Evolutionary conservation across 1,140 invertebrate species (phyloP).

Genomic region (Lordiphosa mommai): DNA sequence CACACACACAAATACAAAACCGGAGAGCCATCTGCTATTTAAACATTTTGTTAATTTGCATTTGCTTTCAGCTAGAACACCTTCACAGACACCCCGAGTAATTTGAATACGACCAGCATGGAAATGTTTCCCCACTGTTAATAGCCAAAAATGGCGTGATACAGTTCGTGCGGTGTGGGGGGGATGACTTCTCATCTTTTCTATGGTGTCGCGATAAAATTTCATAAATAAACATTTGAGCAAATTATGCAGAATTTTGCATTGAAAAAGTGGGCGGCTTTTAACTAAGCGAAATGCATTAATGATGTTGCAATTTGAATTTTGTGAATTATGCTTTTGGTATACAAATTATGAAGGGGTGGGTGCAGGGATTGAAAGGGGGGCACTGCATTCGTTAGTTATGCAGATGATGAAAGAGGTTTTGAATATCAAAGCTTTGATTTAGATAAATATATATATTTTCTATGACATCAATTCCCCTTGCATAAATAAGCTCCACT

Average conservation of each 20-base stretch:
- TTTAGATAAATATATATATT: too few species aligned
- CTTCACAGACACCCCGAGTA: constrained; percentile 15
- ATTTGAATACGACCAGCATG: constrained; percentile 37
- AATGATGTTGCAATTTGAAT: constrained; percentile 67
- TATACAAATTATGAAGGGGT: constrained; percentile 55
- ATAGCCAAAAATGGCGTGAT: constrained; percentile 41
- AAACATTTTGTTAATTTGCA: constrained; percentile 70
- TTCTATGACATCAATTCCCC: too few species aligned
- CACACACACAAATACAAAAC: background rate
- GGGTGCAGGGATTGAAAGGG: too few species aligned
- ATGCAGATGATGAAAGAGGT: constrained; percentile 8
- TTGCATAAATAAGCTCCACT: too few species aligned
- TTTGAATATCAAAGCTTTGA: background rate
- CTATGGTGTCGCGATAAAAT: constrained; percentile 43
- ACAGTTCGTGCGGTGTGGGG: constrained; percentile 4
- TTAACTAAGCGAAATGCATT: constrained; percentile 58
- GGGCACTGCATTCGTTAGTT: constrained; percentile 33
- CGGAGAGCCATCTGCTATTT: constrained; percentile 46
- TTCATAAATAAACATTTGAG: constrained; percentile 68
- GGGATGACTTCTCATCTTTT: constrained; percentile 6
- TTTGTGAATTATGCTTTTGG: constrained; percentile 58
- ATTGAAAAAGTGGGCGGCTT: constrained; percentile 36
- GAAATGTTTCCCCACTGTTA: constrained; percentile 14
- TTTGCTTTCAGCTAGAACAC: constrained; percentile 60
- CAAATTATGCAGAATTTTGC: constrained; percentile 59